phyloP scores from a whole-genome alignment of 2,113 vertebrate genomes.

The Quiscalus mexicanus region DNA sequence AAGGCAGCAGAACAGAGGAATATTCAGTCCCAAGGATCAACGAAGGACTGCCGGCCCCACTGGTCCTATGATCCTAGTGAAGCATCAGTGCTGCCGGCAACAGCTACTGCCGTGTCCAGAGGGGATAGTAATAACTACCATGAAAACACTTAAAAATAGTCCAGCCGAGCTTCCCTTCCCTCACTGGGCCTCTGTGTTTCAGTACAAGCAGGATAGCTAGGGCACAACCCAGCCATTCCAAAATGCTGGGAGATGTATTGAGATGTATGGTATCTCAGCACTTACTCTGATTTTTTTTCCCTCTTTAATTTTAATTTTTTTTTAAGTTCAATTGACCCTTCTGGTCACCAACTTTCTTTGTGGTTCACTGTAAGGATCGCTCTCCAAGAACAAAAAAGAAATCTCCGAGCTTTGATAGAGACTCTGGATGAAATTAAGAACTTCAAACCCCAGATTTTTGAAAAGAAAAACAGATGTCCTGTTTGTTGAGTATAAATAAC shows the following conservation, averaged over 20 bases:
- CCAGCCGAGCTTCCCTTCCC: not conserved
- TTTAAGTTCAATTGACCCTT: conserved; percentile 36
- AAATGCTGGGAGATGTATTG: not conserved
- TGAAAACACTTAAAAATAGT: not conserved
- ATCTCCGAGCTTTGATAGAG: conserved; percentile 74
- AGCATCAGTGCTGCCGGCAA: not conserved
- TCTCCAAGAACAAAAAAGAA: conserved; percentile 74
- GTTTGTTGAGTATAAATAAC: conserved; percentile 79
- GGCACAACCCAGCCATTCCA: not conserved
- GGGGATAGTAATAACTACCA: not conserved
- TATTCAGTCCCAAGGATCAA: not conserved
- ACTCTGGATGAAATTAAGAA: conserved; percentile 86
- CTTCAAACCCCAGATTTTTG: conserved; percentile 80
- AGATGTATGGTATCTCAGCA: not conserved
- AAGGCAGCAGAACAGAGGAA: fast-evolving
- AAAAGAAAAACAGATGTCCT: conserved; percentile 87
- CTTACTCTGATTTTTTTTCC: not conserved
- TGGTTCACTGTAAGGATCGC: conserved; percentile 44
- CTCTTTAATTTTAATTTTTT: not conserved
- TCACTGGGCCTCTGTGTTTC: not conserved
- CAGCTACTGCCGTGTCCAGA: not conserved
- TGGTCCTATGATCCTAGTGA: not conserved
- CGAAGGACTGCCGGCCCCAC: fast-evolving
- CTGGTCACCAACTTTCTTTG: conserved; percentile 60
- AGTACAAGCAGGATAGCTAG: not conserved